Percentiles rank a stretch among this genome's conserved stretches.
Evolutionary conservation across 2,797 vertebrate genomes (phyloP).

Genomic region (Sciurus carolinensis): DNA sequence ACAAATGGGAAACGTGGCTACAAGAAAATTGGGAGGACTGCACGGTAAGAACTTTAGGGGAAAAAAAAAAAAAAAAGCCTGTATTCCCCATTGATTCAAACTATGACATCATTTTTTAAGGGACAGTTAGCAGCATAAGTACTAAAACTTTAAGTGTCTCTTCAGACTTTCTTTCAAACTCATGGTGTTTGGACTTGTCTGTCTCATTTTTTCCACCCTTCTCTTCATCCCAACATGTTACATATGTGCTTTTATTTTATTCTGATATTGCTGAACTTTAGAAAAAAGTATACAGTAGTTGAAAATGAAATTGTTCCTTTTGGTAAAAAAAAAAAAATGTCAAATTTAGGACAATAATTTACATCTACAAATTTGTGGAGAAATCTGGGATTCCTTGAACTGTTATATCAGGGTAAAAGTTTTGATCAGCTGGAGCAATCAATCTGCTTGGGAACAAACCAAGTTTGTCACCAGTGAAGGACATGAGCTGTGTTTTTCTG

Average conservation of each 20-base stretch:
- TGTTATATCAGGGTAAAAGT: background rate
- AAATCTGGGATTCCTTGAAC: background rate
- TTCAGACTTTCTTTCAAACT: background rate
- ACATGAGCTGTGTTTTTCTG: background rate
- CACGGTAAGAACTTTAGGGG: slow-evolving; percentile 89
- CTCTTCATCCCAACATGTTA: background rate
- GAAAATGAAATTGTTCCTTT: background rate
- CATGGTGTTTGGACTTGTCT: background rate
- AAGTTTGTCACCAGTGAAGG: background rate
- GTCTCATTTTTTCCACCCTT: background rate
- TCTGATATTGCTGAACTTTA: background rate
- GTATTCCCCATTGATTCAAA: background rate
- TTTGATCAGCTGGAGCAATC: background rate
- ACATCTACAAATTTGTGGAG: background rate
- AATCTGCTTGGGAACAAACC: background rate
- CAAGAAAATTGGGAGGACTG: slow-evolving; percentile 98
- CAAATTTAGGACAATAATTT: background rate
- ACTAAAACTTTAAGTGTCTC: background rate
- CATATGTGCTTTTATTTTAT: background rate
- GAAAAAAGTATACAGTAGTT: background rate
- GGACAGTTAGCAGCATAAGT: background rate
- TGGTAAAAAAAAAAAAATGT: background rate
- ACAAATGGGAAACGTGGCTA: slow-evolving; percentile 93
- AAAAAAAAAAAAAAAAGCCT: background rate
- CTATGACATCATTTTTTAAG: too few relatives aligned